Conservation (phyloP, 2,113 vertebrate genomes). For the Clarias magur region DNA sequence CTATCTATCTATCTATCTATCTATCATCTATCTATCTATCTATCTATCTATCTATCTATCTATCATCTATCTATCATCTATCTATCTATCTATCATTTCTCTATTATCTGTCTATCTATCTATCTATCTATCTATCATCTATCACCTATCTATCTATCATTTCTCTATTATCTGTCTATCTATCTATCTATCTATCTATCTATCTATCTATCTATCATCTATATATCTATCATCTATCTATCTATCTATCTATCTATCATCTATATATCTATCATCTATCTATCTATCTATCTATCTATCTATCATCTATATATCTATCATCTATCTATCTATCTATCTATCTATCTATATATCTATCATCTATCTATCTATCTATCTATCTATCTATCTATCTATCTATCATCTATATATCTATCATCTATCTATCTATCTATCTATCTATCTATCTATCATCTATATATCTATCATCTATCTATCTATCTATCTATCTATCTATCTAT, state of each 20-base stretch:
- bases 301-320: too few species aligned
- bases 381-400: background rate
- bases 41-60: background rate
- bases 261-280: background rate
- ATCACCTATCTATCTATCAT: background rate
- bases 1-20: background rate
- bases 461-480: background rate
- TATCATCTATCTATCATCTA: background rate
- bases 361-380: background rate
- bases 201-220: background rate
- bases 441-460: too few species aligned
- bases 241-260: background rate
- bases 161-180: background rate
- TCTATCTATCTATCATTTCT: background rate
- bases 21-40: background rate
- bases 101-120: background rate
- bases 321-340: background rate
- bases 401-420: background rate
- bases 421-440: background rate
- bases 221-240: background rate
- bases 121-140: background rate
- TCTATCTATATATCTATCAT: background rate
- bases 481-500: too few species aligned
- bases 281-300: too few species aligned
- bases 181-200: background rate